Conservation (phyloP, 2,888 invertebrate genomes). For the Helleia helle region DNA sequence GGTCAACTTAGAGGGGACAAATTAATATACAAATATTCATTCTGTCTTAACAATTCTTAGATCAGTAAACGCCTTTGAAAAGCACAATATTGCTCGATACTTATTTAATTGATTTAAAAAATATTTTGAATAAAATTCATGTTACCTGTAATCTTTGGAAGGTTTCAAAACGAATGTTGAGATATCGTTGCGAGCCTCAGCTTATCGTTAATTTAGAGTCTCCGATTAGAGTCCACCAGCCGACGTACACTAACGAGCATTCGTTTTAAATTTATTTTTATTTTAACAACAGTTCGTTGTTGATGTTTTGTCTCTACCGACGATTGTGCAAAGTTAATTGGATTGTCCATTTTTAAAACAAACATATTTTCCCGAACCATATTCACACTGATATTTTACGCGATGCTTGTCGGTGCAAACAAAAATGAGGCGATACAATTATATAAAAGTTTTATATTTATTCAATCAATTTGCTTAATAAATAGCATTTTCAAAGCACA, state of each 20-base stretch:
- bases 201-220: slow-evolving; percentile 71
- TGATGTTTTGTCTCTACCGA: slow-evolving; percentile 61
- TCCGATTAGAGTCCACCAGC: slow-evolving; percentile 60
- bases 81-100: too few species aligned
- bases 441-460: too few species aligned
- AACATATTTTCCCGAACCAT: slow-evolving; percentile 19
- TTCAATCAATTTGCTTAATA: too few species aligned
- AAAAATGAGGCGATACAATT: neutral
- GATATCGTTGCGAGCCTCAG: slow-evolving; percentile 60
- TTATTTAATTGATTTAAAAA: too few species aligned
- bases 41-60: too few species aligned
- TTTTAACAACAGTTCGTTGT: slow-evolving; percentile 56
- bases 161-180: slow-evolving; percentile 59
- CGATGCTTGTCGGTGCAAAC: neutral
- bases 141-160: slow-evolving; percentile 55
- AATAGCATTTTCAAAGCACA: too few species aligned
- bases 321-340: slow-evolving; percentile 62
- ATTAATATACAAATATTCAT: too few species aligned
- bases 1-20: too few species aligned
- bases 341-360: slow-evolving; percentile 27
- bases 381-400: slow-evolving; percentile 13
- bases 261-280: slow-evolving; percentile 58
- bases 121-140: slow-evolving; percentile 48
- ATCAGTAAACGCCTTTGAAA: too few species aligned
- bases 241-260: slow-evolving; percentile 69